Conservation (phyloP, 2,888 invertebrate species). For the Galerucella nymphaeae region DNA sequence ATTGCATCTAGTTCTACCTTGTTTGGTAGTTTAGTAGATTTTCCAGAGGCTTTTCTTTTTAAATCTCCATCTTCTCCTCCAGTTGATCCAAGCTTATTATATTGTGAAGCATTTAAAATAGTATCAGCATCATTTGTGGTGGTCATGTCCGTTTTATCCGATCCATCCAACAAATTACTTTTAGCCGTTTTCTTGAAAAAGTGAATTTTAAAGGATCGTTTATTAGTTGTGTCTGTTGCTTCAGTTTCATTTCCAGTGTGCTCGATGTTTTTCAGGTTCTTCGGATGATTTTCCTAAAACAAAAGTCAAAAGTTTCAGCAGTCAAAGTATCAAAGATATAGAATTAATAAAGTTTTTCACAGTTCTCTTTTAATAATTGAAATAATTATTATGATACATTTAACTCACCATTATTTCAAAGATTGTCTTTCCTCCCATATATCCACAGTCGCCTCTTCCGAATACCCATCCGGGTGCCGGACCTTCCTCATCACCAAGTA, state of each 20-base stretch:
- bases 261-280: not conserved
- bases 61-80: not conserved
- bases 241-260: conserved; percentile 6
- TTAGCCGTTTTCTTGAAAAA: conserved; percentile 9
- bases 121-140: conserved; percentile 3
- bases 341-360: too few species aligned
- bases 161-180: not conserved
- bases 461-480: conserved; percentile 66
- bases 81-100: not conserved
- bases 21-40: too few species aligned
- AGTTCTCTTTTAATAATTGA: too few species aligned
- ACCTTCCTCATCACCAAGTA: conserved; percentile 67
- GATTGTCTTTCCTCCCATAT: conserved; percentile 58
- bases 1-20: not conserved
- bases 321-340: too few species aligned
- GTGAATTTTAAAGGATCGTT: conserved; percentile 6
- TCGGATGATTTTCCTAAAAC: conserved; percentile 1
- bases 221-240: conserved; percentile 5
- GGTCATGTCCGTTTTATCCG: not conserved
- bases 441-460: conserved; percentile 61
- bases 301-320: not conserved
- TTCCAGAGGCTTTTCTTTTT: not conserved
- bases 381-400: not conserved
- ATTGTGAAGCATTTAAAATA: not conserved
- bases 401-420: conserved; percentile 56